Base-by-base conservation (phyloP, 2,113 vertebrate genomes). In the Rhadina sibilatrix region DNA sequence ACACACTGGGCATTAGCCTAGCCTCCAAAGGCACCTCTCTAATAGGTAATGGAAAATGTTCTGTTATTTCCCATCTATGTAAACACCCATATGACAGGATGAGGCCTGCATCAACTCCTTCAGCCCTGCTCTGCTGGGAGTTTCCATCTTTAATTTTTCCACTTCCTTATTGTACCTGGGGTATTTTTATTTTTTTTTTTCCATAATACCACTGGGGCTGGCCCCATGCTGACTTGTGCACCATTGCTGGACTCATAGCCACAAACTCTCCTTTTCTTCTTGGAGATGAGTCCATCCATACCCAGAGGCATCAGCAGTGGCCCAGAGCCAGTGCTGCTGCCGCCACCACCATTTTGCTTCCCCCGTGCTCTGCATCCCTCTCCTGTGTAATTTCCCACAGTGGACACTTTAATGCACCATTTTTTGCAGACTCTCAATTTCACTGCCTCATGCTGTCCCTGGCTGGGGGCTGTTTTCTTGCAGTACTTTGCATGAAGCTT, bases 301-400 rank as follows among this genome's bases (percentile, higher is more conserved):
- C 6, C 56, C 56, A 57, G 65, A 42, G 1, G 1, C 60, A 37
- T 19, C 42, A 59, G 52, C 12, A 3, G 21, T 0, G 44, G 46
- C 15, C 18, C 10, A 3, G 50, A 38, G 60, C 64, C 2, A 4
- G 37, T 0, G 0, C 8, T 27, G 61, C 2, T 66, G 28, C 25
- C 2, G 2, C 9, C 38, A 23, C 9, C 38, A 23, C 11, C 15
- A 15, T 47, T 76, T 68, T 76, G 17, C 21, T 74, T 52, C 71
- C 54, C 18, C 53, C 6, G 0, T 0, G 0, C 20, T 78, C n/a
- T 50, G 18, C 1, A 1, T 68, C 24, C 28, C 15, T 35, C 22
- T 66, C 66, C 54, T 52, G 5, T 33, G 21, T 44, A 11, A 4
- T 40, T 69, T 81, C 54, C 46, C 50, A 53, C 30, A 50, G 47